Base-by-base conservation (phyloP, 2,113 vertebrate genomes). In the Rhegmatorhina hoffmannsi region DNA sequence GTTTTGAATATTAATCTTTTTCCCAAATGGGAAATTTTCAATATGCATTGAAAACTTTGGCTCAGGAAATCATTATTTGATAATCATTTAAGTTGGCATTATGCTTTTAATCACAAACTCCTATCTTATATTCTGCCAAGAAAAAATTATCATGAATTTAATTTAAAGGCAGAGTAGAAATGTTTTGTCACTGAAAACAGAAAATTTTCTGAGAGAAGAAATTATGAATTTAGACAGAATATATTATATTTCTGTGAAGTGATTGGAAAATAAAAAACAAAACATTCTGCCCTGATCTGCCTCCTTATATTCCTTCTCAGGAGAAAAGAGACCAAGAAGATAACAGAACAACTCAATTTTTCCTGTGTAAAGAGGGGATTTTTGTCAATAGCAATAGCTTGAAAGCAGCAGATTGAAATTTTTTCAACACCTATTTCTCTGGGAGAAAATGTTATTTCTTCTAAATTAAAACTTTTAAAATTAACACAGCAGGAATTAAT, bases 291-390 rank as follows among this genome's bases (percentile, higher is more conserved):
- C 16, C 7, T 46, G 24, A 16, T 66, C 66, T 79, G 24, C 10
- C 56, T 76, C n/a, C 19, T 70, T 79, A 49, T 3, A 79, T 2
- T 1, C 0, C 0, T 5, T 38, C 26, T 78, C 21, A 53, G 49
- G 17, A 85, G 49, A 89, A 80, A 86, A 19, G 83, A 86, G 38
- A 40, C 13, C 52, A 59, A 46, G 13, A 76, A 49, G 47, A 63
- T 20, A 82, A 52, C 28, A 43, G 53, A 55, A 69, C 4, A 70
- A 36, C 8, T 36, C 11, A 29, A 29, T 11, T 3, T 74, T 5
- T n/a, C 40, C 44, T 62, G 0, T n/a, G 14, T 50, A 59, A 75
- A 63, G 17, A 66, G 10, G 7, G 7, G 13, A 46, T 78, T 58
- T 8, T 78, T 78, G 53, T 34, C n/a, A 62, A 58, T 7, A 78